Conservation (phyloP, 2,888 invertebrate genomes). For the Machimus atricapillus region DNA sequence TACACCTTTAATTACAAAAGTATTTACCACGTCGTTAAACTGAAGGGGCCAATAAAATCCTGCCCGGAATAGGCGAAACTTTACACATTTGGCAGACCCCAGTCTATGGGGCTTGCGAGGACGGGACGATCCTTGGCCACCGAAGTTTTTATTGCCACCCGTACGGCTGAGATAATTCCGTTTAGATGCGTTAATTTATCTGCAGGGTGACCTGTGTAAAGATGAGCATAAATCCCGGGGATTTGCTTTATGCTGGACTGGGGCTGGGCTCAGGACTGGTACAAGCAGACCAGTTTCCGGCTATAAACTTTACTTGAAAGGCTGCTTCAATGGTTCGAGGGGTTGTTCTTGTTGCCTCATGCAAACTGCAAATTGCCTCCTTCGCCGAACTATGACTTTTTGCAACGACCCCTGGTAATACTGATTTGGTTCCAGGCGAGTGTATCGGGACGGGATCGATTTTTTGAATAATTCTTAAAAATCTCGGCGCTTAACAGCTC, state of each 20-base stretch:
- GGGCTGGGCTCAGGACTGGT: background rate
- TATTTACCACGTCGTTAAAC: constrained; percentile 19
- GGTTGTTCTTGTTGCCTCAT: background rate
- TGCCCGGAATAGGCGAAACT: background rate
- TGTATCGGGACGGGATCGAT: background rate
- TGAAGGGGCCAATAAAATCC: background rate
- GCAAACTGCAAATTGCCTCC: background rate
- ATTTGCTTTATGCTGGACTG: background rate
- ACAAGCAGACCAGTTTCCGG: background rate
- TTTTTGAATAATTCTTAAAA: constrained; percentile 2
- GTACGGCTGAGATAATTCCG: background rate
- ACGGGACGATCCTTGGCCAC: background rate
- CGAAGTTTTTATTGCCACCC: background rate
- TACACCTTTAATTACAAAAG: constrained; percentile 12
- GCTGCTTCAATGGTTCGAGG: background rate
- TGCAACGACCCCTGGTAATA: background rate
- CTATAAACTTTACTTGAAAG: background rate
- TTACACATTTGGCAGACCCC: background rate
- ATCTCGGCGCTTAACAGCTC: background rate
- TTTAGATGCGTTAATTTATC: constrained; percentile 1
- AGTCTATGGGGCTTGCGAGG: background rate
- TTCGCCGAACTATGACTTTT: background rate
- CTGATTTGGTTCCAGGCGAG: background rate
- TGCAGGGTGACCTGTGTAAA: background rate
- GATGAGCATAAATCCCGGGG: background rate